Evolutionary conservation across 1,140 invertebrate species (phyloP).

Genomic region (Lanistes nyassanus): DNA sequence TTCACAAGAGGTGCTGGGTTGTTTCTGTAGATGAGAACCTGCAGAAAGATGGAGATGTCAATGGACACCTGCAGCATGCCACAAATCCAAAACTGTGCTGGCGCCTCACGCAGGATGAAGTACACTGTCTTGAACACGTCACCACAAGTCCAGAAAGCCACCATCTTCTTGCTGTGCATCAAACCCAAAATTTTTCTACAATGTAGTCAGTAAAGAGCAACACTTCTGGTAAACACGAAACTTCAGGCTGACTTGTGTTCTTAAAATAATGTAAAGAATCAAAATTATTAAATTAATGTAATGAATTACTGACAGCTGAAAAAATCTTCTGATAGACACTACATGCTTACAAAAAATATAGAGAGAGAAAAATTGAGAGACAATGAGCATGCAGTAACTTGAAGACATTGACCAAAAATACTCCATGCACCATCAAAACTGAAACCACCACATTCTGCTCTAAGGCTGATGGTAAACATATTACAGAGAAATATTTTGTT

Average conservation of each 20-base stretch:
- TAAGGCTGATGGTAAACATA: too few species aligned
- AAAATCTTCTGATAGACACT: neutral
- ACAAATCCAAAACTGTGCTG: conserved; percentile 95
- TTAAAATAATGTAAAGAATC: neutral
- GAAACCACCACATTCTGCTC: too few species aligned
- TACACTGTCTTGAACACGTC: conserved; percentile 98
- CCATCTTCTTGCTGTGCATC: conserved; percentile 80
- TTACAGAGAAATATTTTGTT: too few species aligned
- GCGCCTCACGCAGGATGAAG: conserved; percentile 89
- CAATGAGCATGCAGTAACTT: too few species aligned
- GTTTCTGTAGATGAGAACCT: conserved; percentile 71
- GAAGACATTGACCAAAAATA: too few species aligned
- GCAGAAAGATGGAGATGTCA: conserved; percentile 83
- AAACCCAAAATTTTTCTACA: conserved; percentile 4
- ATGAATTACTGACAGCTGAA: neutral
- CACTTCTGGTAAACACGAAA: too few species aligned
- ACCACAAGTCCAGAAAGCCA: conserved; percentile 91
- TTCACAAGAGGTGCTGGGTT: neutral
- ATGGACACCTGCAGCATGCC: conserved; percentile 88
- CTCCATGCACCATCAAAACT: too few species aligned
- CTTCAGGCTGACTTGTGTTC: too few species aligned
- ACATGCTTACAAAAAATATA: neutral
- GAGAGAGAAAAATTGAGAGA: conserved; percentile 4
- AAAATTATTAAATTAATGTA: neutral
- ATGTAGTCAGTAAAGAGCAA: too few species aligned